Evolutionary conservation across 2,797 vertebrate species (phyloP), one percentile per base, ranked within the genome.

Genomic region (Vipera ursinii): DNA sequence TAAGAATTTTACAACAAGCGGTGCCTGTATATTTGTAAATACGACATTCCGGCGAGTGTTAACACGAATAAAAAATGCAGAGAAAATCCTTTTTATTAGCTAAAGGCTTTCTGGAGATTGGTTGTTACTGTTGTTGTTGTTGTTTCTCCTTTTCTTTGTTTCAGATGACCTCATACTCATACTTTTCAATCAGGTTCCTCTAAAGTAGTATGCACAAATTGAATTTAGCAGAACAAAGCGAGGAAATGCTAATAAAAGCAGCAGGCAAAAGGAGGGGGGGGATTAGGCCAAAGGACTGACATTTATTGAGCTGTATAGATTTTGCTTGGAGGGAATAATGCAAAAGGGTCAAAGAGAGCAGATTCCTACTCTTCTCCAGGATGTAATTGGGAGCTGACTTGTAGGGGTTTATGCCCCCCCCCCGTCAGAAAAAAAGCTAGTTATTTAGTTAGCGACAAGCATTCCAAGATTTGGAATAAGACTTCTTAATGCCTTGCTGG

Each of bases 21-120:
- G 93, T 96, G 96, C 96, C 93, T 98, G 97, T 98, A 98, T 97
- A 98, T 98, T 97, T 98, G 97, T 98, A 98, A 97, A 98, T 97
- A 98, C 92, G 96, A 95, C 96, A 96, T 98, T 98, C 97, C 97
- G 97, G 97, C 97, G 97, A 97, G 96, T 97, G 97, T 97, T 97
- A 96, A 96, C 95, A 95, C 95, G 97, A 96, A 97, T 98, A 98
- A 98, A 53, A 96, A 28, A 96, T 85, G 96, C 96, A 96, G 93
- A 93, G 95, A 97, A 97, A 96, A 94, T 24, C 93, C 95, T 97
- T 89, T 98, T 97, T 97, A 96, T 96, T 97, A 98, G 96, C 95
- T 92, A 85, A 93, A 59, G 91, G 63, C 92, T 91, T 91, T 86
- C 88, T 90, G 38, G 90, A 32, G 0, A 69, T 38, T 95, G 89